These are phyloP conservation scores for Mungos mungo DNA, from an alignment of 2,113 vertebrate genomes.

Conservation along the genomic window DNA sequence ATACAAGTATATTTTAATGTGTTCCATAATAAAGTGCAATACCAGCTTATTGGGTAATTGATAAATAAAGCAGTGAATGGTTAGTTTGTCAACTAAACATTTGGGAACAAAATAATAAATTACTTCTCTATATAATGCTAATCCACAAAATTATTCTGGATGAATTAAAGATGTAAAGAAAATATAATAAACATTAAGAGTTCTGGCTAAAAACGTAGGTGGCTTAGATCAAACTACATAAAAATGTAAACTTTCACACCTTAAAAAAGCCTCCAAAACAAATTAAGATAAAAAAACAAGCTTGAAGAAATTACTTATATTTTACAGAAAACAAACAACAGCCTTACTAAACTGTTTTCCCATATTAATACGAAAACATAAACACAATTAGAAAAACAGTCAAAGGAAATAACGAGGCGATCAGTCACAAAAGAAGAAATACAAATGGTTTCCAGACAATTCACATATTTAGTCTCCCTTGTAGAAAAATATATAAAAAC, in stretches of 20 bases:
- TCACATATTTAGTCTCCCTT: neutral
- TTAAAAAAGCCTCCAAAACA: neutral
- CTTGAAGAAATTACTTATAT: neutral
- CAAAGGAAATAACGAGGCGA: neutral
- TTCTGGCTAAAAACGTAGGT: neutral
- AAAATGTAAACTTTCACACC: neutral
- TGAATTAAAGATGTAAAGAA: neutral
- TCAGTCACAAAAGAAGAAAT: conserved; percentile 3
- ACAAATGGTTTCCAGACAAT: neutral
- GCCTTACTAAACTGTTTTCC: neutral
- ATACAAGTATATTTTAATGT: neutral
- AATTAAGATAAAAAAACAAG: neutral
- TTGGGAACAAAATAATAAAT: neutral
- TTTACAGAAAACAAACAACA: neutral
- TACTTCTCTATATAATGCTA: neutral
- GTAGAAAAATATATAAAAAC: neutral
- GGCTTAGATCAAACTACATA: neutral
- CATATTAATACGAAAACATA: neutral
- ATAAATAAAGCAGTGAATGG: neutral
- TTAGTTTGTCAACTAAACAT: neutral
- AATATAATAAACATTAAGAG: neutral
- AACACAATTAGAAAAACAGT: neutral
- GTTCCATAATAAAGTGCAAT: neutral
- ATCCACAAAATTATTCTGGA: neutral
- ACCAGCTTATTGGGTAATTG: neutral